Base-by-base conservation (phyloP, 2,888 invertebrate species). In the Drosophila aldrichi region DNA sequence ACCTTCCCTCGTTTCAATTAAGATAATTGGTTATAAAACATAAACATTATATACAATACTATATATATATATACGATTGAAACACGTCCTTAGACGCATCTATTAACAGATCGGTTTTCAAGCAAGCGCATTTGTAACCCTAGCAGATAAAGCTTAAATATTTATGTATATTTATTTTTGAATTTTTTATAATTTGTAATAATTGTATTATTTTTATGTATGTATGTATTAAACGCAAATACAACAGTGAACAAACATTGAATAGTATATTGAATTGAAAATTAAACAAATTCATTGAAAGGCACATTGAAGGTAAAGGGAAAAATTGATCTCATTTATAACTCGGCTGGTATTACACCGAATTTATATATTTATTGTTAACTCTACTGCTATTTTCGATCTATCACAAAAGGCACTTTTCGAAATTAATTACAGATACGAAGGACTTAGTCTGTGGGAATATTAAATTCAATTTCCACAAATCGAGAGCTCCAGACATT, bases 151-250 rank as follows among this genome's bases (percentile, higher is more conserved):
- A 70, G 40, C 61, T 25, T 64, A 74, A 64, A 70, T 75, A 70
- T 75, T 66, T 67, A 75, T 79, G 65, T 70, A 67, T 82, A 79
- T 77, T 77, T 75, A 79, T 76, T 79, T 74, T 77, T 74, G 79
- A 78, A 64, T 76, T 78, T 76, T 56, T 74, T 59, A 68, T 74
- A 51, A 79, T 79, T 79, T 70, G 48, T 70, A 36, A 70, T 60
- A 63, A 57, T 61, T 88, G 79, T 83, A 82, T 79, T 81, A 81
- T 79, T 67, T 71, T 59, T 55, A 81, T 80, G 79, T 80, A 52
- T 38, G 69, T 79, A 79, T 81, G 82, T 82, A 83, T 88, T 86
- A 68, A 77, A 88, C 69, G 51, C 58, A 80, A 83, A 82, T 83
- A 88, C 83, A 83, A 69, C 70, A 77, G 43, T 56, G 55, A 68